Conservation (phyloP, 2,888 invertebrate genomes). For the Drosophila anomalipes region DNA sequence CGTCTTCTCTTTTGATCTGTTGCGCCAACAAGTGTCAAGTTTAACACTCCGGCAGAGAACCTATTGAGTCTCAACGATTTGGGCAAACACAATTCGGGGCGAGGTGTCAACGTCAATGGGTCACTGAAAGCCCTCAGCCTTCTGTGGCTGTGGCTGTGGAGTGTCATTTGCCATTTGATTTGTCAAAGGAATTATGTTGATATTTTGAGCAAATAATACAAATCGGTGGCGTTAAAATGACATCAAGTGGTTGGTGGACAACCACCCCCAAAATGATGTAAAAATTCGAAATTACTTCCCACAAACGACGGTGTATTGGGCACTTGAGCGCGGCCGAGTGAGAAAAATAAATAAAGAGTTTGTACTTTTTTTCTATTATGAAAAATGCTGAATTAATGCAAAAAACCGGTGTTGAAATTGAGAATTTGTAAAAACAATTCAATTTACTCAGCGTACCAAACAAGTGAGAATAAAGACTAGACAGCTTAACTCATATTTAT, state of each 20-base stretch:
- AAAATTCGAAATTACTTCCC: slow-evolving; percentile 23
- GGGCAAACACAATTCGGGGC: slow-evolving; percentile 46
- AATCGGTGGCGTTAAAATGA: slow-evolving; percentile 72
- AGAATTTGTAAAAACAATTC: background rate
- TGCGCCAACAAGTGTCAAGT: slow-evolving; percentile 57
- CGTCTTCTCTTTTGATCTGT: slow-evolving; percentile 60
- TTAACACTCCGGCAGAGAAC: slow-evolving; percentile 32
- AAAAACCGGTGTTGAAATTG: background rate
- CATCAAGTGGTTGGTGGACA: slow-evolving; percentile 64
- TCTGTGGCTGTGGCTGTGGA: slow-evolving; percentile 46
- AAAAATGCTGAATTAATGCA: slow-evolving; percentile 1
- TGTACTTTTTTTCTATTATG: background rate
- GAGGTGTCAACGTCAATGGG: slow-evolving; percentile 59
- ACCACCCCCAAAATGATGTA: slow-evolving; percentile 55
- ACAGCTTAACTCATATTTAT: background rate
- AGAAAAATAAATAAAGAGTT: slow-evolving; percentile 32
- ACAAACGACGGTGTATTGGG: slow-evolving; percentile 6
- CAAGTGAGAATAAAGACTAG: background rate
- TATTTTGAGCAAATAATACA: slow-evolving; percentile 69
- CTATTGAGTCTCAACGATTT: slow-evolving; percentile 45
- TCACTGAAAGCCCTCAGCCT: slow-evolving; percentile 61
- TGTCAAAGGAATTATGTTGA: slow-evolving; percentile 77
- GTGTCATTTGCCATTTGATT: slow-evolving; percentile 68
- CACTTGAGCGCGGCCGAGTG: slow-evolving; percentile 33
- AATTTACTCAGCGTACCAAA: background rate